phyloP scores from a whole-genome alignment of 2,113 vertebrate species.

The Sprattus sprattus region DNA sequence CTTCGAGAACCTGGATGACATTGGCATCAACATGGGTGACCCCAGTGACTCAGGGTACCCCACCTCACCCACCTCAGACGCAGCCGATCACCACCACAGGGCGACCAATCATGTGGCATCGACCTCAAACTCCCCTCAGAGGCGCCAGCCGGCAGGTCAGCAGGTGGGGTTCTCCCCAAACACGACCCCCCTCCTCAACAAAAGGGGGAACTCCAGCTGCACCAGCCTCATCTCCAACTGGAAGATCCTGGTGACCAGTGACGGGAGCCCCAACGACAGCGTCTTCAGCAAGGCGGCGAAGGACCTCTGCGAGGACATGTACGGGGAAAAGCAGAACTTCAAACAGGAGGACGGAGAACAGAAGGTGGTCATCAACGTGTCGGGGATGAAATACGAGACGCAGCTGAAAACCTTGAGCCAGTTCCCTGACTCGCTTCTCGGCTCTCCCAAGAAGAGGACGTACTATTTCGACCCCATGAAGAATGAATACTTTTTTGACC shows the following conservation, averaged over 20 bases:
- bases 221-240: conserved; percentile 84
- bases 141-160: conserved; percentile 52
- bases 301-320: conserved; percentile 77
- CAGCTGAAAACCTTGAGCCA: conserved; percentile 87
- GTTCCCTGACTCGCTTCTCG: conserved; percentile 90
- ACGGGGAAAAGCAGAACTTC: conserved; percentile 69
- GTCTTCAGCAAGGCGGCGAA: conserved; percentile 81
- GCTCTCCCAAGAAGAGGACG: conserved; percentile 86
- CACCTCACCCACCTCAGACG: conserved; percentile 69
- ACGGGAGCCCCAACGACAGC: conserved; percentile 79
- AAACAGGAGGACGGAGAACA: conserved; percentile 81
- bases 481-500: conserved; percentile 96
- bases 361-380: conserved; percentile 91
- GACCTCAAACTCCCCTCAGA: conserved; percentile 59
- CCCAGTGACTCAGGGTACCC: conserved; percentile 81
- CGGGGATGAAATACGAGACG: conserved; percentile 90
- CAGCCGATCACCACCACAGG: conserved; percentile 61
- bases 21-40: conserved; percentile 76
- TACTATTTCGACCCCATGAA: conserved; percentile 93
- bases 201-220: conserved; percentile 76
- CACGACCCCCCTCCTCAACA: conserved; percentile 61
- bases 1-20: conserved; percentile 88
- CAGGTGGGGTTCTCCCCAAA: conserved; percentile 53
- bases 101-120: conserved; percentile 56
- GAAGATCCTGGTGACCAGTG: conserved; percentile 78